Percentiles rank a stretch among this genome's conserved stretches.
Conservation (phyloP, 2,797 vertebrate species). For the Myotis planiceps region DNA sequence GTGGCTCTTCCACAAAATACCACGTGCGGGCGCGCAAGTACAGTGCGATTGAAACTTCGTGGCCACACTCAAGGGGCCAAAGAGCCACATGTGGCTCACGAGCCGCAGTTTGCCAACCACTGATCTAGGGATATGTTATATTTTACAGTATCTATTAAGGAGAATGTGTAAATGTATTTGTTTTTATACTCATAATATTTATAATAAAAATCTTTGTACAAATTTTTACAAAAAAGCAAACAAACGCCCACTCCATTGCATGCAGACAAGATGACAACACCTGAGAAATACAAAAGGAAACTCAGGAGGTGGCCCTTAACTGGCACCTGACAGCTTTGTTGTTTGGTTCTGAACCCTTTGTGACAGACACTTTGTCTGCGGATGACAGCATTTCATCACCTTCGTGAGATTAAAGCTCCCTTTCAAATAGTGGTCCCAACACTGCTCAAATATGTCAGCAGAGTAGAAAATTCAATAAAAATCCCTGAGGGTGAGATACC, state of each 20-base stretch:
- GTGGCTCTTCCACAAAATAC: too few relatives aligned
- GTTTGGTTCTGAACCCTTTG: slow-evolving; percentile 8
- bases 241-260: background rate
- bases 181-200: background rate
- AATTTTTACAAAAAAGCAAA: background rate
- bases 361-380: slow-evolving; percentile 65
- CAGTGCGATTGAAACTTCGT: too few relatives aligned
- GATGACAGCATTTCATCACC: slow-evolving; percentile 73
- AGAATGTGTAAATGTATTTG: background rate
- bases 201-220: background rate
- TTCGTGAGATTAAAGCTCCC: slow-evolving; percentile 66
- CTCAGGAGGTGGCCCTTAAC: background rate
- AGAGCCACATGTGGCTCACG: too few relatives aligned
- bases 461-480: slow-evolving; percentile 67
- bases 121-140: background rate
- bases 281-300: background rate
- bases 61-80: too few relatives aligned
- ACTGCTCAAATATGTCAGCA: slow-evolving; percentile 45
- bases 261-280: background rate
- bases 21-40: too few relatives aligned
- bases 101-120: too few relatives aligned
- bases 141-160: background rate
- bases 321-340: background rate
- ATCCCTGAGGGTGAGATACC: slow-evolving; percentile 53
- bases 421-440: slow-evolving; percentile 65